Base-by-base conservation (phyloP, 2,113 vertebrate species). In the Sceloporus tristichus region DNA sequence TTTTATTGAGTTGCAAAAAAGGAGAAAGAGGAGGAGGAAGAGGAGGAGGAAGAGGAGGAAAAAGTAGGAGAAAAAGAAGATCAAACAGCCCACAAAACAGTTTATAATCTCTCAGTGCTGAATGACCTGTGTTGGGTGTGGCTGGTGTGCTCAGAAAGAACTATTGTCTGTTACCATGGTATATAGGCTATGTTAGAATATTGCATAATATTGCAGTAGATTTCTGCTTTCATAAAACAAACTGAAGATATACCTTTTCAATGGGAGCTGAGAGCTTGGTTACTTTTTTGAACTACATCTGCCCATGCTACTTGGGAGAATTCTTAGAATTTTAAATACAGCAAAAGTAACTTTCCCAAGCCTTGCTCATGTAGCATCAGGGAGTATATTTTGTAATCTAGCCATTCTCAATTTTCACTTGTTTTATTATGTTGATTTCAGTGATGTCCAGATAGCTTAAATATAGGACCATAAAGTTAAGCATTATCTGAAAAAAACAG, bases 391-490 rank as follows among this genome's bases (percentile, higher is more conserved):
- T 79, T 16, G 7, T 14, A 56, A 54, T 54, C 40, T 76, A 34
- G 7, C 6, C 23, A 27, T 53, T 16, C 27, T 86, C 21, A 16
- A 7, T 85, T 75, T 76, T 10, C 62, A 34, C 7, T 34, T 78
- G 10, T 23, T 54, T 19, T 74, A 2, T 1, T 13, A 76, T 90
- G 81, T 78, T 70, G 56, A 14, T 14, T 25, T 86, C 53, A 85
- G 75, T 2, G 29, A 42, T 84, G 78, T 53, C 83, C 87, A 48
- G 80, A 0, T 79, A 90, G 77, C 65, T 9, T 87, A n/a, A 34
- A n/a, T 82, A 14, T 7, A 70, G 48, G 25, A 70, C 11, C 4
- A 68, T 42, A 68, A 29, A 9, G 23, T 29, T 29, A 71, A 71
- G 68, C 9, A 27, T 7, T 10, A 71, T 9, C 23, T 29, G 68